Base-by-base conservation (phyloP, 2,113 vertebrate species). In the Balaeniceps rex region DNA sequence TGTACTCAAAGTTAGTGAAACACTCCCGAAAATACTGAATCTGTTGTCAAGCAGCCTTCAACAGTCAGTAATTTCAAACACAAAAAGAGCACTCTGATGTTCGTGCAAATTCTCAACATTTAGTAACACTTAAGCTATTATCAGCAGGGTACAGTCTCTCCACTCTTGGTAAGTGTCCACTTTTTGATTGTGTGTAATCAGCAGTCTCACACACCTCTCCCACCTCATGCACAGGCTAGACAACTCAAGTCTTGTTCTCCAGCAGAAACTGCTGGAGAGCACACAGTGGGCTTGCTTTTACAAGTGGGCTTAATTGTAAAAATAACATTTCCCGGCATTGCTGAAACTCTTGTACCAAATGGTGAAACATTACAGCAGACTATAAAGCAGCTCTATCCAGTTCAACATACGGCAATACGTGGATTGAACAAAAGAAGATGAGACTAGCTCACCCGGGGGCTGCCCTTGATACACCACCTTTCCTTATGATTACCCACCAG, bases 281-380 rank as follows among this genome's bases (percentile, higher is more conserved):
- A 49, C 13, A 65, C 44, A 69, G 29, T 4, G 3, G 15, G 11
- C 11, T 57, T 65, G 21, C 26, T 51, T 78, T 69, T 69, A 60
- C 1, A 0, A 40, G n/a, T 12, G 31, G 49, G 26, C 34, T 91
- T 40, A 77, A 46, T 10, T 0, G 0, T 29, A 24, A 49, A 63
- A 76, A n/a, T 19, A 57, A 68, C 1, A 0, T 34, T 55, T 77
- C 78, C 57, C 2, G 3, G 58, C 34, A 12, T 4, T 22, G 44
- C 51, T 54, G 34, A 72, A 92, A n/a, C 29, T 40, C 58, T 40
- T 15, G 6, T 17, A 65, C 25, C 60, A n/a, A 54, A n/a, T 3
- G 4, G 34, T 18, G 34, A 66, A 68, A 31, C 0, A 0, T 22
- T 19, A 66, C 34, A 74, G 61, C 68, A 75, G 29, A 31, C 34